A percentile compares a stretch with the other conserved stretches of the same genome.
These are phyloP conservation scores for Uloborus diversus DNA, from an alignment of 1,140 invertebrate genomes.

Conservation along the genomic window DNA sequence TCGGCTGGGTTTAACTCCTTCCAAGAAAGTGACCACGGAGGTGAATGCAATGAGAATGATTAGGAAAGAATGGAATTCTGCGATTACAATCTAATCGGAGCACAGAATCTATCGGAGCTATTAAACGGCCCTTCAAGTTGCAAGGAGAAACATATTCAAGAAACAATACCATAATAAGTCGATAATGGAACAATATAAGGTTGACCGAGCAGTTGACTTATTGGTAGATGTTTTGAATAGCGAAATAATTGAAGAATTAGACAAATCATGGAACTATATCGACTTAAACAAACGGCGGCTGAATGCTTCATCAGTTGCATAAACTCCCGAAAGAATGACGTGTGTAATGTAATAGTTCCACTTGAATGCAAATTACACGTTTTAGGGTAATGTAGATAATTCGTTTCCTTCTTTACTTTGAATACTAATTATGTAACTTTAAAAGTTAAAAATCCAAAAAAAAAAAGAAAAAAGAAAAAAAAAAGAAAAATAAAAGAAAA, in stretches of 20 bases:
- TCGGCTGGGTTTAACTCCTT: constrained; percentile 25
- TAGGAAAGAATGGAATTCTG: constrained; percentile 37
- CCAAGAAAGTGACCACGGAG: constrained; percentile 21
- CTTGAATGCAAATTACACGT: background rate
- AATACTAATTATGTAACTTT: background rate
- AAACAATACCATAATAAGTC: constrained; percentile 44
- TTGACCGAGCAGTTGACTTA: constrained; percentile 26
- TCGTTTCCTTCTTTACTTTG: background rate
- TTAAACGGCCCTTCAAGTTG: constrained; percentile 31
- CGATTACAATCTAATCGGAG: constrained; percentile 28
- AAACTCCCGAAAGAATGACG: background rate
- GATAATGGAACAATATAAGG: constrained; percentile 28
- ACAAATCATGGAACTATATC: background rate
- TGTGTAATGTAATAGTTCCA: background rate
- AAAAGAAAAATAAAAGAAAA: background rate
- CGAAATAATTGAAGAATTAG: constrained; percentile 38
- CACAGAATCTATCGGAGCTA: background rate
- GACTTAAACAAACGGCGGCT: background rate
- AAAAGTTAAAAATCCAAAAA: background rate
- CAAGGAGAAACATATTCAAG: constrained; percentile 5
- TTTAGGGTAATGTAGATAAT: background rate
- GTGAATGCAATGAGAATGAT: constrained; percentile 24
- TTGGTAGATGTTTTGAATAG: constrained; percentile 35
- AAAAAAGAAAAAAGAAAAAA: constrained; percentile 2
- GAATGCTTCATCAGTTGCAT: no score